Percentiles rank a stretch among this genome's conserved stretches.
phyloP scores from a whole-genome alignment of 2,888 invertebrate species.

The Epinotia nisella region DNA sequence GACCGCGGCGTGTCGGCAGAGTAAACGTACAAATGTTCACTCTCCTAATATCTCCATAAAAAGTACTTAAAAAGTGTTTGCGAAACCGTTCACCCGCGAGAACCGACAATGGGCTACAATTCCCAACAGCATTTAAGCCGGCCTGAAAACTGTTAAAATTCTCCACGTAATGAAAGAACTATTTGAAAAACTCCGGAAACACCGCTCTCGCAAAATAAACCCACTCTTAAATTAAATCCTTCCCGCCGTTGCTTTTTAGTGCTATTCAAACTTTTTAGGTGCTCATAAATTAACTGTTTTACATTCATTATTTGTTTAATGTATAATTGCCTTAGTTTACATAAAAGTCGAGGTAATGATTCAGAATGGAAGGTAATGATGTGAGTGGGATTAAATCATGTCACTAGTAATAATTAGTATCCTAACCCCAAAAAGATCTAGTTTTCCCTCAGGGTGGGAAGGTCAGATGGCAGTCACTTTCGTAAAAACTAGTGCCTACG shows the following conservation, averaged over 20 bases:
- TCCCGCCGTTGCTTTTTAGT: conserved; percentile 16
- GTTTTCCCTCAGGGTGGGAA: too few relatives aligned
- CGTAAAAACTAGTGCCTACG: too few relatives aligned
- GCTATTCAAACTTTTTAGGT: conserved; percentile 17
- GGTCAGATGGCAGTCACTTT: too few relatives aligned
- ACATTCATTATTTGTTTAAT: not conserved
- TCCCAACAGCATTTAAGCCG: conserved; percentile 25
- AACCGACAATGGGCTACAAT: conserved; percentile 34
- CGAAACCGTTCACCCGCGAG: conserved; percentile 23
- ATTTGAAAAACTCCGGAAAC: conserved; percentile 39
- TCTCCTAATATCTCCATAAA: conserved; percentile 1
- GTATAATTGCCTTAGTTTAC: not conserved
- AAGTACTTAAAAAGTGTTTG: conserved; percentile 27
- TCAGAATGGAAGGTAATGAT: not conserved
- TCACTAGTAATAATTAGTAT: too few relatives aligned
- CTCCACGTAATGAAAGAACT: conserved; percentile 43
- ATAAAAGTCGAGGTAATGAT: not conserved
- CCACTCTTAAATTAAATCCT: conserved; percentile 23
- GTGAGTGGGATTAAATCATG: not conserved
- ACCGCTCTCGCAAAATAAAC: conserved; percentile 35
- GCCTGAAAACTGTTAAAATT: conserved; percentile 36
- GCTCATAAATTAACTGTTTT: conserved; percentile 26
- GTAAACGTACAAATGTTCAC: conserved; percentile 10
- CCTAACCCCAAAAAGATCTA: too few relatives aligned
- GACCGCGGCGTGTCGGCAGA: too few relatives aligned